A percentile compares a stretch with the other conserved stretches of the same genome.
These are phyloP conservation scores for Pogoniulus pusillus DNA, from an alignment of 2,797 vertebrate species.

Conservation along the genomic window DNA sequence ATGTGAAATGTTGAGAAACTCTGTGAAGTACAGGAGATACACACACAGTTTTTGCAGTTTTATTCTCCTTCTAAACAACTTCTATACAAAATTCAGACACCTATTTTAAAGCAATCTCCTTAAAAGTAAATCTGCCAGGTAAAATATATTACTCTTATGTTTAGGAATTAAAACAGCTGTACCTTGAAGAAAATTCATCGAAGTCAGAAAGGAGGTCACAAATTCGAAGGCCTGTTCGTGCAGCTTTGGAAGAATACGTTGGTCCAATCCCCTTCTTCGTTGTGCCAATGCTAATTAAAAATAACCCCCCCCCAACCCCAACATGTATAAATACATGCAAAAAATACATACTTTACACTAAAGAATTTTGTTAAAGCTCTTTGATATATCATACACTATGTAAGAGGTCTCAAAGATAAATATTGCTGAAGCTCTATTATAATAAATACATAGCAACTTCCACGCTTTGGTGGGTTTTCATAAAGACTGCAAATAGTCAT, in stretches of 20 bases:
- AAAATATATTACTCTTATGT: background rate
- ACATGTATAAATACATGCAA: background rate
- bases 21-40: background rate
- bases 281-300: constrained; percentile 89
- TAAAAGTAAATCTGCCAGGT: constrained; percentile 4
- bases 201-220: constrained; percentile 96
- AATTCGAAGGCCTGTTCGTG: constrained; percentile 92
- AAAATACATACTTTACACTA: background rate
- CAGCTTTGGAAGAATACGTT: constrained; percentile 95
- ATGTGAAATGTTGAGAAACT: background rate
- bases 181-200: constrained; percentile 93
- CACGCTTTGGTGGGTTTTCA: background rate
- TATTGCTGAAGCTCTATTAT: background rate
- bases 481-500: background rate
- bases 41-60: background rate
- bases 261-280: constrained; percentile 98
- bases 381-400: background rate
- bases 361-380: background rate
- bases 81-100: background rate
- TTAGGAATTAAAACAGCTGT: constrained; percentile 14
- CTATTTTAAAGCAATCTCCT: background rate
- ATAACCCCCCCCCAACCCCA: background rate
- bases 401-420: background rate
- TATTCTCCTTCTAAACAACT: background rate
- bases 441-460: background rate